These are phyloP conservation scores for Brenthis hecate DNA, from an alignment of 2,888 invertebrate species.

Conservation along the genomic window DNA sequence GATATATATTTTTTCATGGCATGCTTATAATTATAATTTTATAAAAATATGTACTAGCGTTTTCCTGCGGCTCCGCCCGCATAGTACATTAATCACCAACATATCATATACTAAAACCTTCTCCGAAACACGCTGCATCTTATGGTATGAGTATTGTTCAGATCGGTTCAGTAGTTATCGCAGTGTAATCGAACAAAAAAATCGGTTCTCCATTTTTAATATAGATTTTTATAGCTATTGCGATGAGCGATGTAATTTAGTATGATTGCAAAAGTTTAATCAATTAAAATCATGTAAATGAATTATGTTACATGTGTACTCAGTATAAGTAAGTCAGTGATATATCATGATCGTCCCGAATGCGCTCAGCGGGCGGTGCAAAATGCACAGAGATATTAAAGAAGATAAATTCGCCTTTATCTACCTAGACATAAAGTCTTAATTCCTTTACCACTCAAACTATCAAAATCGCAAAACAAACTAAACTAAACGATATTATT, in stretches of 20 bases:
- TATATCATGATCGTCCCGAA: slow-evolving; percentile 76
- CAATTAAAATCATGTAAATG: slow-evolving; percentile 28
- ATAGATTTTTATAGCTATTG: background rate
- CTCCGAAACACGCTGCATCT: no score
- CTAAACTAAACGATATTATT: slow-evolving; percentile 69
- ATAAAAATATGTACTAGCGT: no score
- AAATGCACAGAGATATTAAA: slow-evolving; percentile 61
- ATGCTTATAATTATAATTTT: no score
- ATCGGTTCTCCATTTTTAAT: no score
- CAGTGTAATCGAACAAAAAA: no score
- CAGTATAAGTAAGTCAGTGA: slow-evolving; percentile 58
- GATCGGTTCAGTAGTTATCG: no score
- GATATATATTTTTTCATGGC: no score
- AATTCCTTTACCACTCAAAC: slow-evolving; percentile 40
- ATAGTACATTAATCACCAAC: no score
- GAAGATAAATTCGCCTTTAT: slow-evolving; percentile 53
- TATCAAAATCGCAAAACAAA: slow-evolving; percentile 71
- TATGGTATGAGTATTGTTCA: no score
- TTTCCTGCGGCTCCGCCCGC: no score
- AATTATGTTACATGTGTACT: slow-evolving; percentile 38
- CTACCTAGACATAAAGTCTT: slow-evolving; percentile 40
- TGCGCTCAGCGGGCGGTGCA: slow-evolving; percentile 71
- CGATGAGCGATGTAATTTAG: background rate
- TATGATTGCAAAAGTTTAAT: slow-evolving; percentile 19
- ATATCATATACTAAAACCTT: no score